Percentiles rank a stretch among this genome's conserved stretches.
phyloP scores from a whole-genome alignment of 2,113 vertebrate genomes.

The Ciconia maguari region DNA sequence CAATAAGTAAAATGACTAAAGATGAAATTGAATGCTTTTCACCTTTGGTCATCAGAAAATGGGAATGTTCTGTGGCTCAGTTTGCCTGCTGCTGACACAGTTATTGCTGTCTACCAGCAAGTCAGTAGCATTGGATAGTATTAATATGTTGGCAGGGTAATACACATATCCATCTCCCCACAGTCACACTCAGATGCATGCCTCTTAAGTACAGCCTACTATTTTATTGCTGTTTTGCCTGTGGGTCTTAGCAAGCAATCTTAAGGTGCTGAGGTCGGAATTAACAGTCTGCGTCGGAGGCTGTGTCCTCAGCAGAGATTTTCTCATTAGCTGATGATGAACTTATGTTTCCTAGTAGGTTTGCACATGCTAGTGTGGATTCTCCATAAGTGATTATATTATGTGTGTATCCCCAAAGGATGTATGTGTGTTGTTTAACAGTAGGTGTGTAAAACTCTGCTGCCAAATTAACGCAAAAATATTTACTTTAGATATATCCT shows the following conservation, averaged over 20 bases:
- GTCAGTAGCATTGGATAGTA: not conserved
- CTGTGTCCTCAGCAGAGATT: not conserved
- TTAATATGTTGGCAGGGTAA: not conserved
- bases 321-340: not conserved
- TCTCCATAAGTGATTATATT: not conserved
- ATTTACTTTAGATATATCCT: not conserved
- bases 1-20: not conserved
- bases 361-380: not conserved
- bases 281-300: not conserved
- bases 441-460: not conserved
- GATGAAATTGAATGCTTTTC: not conserved
- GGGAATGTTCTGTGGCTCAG: not conserved
- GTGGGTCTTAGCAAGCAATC: not conserved
- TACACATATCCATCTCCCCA: fast-evolving
- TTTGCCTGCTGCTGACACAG: not conserved
- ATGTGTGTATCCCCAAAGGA: not conserved
- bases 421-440: not conserved
- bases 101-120: not conserved
- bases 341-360: not conserved
- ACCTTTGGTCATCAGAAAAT: not conserved
- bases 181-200: not conserved
- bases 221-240: not conserved
- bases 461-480: not conserved
- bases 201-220: not conserved
- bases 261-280: not conserved